Base-by-base conservation (phyloP, 2,113 vertebrate genomes). In the Zosterops japonicus region DNA sequence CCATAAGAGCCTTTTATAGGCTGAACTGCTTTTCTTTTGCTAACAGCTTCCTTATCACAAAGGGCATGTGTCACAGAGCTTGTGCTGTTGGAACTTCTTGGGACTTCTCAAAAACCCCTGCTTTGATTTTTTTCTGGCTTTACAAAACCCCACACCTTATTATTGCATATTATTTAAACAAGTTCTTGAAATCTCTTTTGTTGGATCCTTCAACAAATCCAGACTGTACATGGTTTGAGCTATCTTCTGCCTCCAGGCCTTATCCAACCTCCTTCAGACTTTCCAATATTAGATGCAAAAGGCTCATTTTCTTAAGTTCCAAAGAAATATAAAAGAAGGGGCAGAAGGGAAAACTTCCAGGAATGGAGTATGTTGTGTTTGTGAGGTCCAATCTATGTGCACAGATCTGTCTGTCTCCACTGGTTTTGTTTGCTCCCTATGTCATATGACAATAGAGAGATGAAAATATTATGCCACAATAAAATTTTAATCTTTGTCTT, bases 111-210 rank as follows among this genome's bases (percentile, higher is more conserved):
- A 55, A 67, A 78, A 6, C 2, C 3, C 59, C n/a, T 75, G n/a
- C 21, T 60, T 71, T 79, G 11, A 36, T 71, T 53, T 87, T 89
- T 33, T 89, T 78, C 21, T n/a, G 56, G 46, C 39, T 87, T 94
- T 15, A 50, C 18, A 76, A 64, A 68, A 77, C 33, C 10, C 44
- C 18, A 8, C 3, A 35, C 5, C 17, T 75, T 47, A 10, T 10
- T 46, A 42, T n/a, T 61, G 27, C 8, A 42, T 35, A 14, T 2
- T 3, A 11, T 75, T 82, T 60, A 68, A 84, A 36, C 12, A 87
- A 94, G 60, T 39, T 18, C 14, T 74, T 41, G 31, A 74, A 91
- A 87, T 31, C 4, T 63, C 19, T 4, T 25, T 9, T n/a, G 22
- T 63, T 67, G 24, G 23, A 71, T 46, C 16, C 13, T 68, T 61